Evolutionary conservation across 2,888 invertebrate genomes (phyloP).

Genomic region (Eristalis intricaria): DNA sequence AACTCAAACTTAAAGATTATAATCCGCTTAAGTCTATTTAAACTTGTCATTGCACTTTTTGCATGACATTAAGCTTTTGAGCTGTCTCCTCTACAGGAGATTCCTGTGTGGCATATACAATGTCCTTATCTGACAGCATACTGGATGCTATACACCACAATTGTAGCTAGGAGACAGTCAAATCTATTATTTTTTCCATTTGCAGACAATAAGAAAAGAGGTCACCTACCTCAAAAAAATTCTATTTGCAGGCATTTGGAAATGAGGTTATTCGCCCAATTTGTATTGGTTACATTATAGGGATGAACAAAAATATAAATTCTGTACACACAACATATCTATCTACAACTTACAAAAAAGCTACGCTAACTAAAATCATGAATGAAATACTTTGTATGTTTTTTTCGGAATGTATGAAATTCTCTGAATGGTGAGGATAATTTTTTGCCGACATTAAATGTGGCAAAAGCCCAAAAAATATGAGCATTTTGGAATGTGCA

Average conservation of each 20-base stretch:
- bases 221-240: neutral
- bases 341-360: slow-evolving; percentile 21
- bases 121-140: neutral
- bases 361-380: slow-evolving; percentile 29
- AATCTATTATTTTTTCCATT: neutral
- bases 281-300: slow-evolving; percentile 2
- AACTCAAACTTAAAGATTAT: neutral
- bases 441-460: neutral
- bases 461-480: neutral
- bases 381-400: neutral
- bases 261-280: slow-evolving; percentile 1
- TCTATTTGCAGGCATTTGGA: slow-evolving; percentile 13
- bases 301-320: slow-evolving; percentile 5
- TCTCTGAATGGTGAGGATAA: slow-evolving; percentile 1
- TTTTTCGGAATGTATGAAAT: slow-evolving; percentile 6
- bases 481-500: neutral
- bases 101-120: neutral
- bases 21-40: neutral
- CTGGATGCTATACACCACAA: neutral
- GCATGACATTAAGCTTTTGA: neutral
- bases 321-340: neutral
- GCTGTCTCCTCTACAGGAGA: neutral
- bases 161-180: neutral
- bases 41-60: slow-evolving; percentile 9
- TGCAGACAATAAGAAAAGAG: neutral